A percentile compares a stretch with the other conserved stretches of the same genome.
phyloP scores from a whole-genome alignment of 2,888 invertebrate genomes.

The Macropis europaea region DNA sequence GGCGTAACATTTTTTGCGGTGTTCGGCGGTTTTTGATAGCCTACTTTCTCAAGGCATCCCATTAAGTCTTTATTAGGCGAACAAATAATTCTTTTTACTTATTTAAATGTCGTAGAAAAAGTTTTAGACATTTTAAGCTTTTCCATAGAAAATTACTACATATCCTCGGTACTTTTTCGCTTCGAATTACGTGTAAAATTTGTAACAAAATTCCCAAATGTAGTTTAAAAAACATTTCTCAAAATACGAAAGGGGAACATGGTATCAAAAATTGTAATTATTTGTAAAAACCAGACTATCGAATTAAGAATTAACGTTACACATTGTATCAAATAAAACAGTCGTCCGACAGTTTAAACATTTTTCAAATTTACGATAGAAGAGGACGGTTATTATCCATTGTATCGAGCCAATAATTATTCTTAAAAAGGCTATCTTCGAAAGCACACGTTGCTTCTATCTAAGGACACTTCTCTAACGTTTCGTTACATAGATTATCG shows the following conservation, averaged over 20 bases:
- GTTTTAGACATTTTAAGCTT: not conserved
- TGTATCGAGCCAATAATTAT: not conserved
- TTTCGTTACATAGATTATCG: conserved; percentile 20
- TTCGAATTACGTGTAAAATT: not conserved
- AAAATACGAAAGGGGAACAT: conserved; percentile 9
- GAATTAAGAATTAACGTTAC: not conserved
- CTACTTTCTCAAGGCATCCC: no score
- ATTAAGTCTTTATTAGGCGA: no score
- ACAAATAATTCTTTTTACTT: not conserved
- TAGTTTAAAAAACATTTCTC: not conserved
- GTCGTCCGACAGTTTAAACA: not conserved
- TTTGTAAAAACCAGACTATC: not conserved
- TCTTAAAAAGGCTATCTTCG: conserved; percentile 64
- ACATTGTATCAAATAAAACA: not conserved
- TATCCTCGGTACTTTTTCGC: not conserved
- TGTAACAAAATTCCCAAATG: not conserved
- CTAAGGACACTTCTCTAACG: conserved; percentile 74
- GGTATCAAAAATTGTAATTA: not conserved
- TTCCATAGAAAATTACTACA: not conserved
- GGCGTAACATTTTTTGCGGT: conserved; percentile 30
- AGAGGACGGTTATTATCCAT: conserved; percentile 21
- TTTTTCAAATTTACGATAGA: not conserved
- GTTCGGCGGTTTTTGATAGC: conserved; percentile 7
- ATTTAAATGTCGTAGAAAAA: not conserved
- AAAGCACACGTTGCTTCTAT: conserved; percentile 69